These are phyloP conservation scores for Venustoraphidia nigricollis DNA, from an alignment of 2,888 invertebrate species.

Conservation along the genomic window DNA sequence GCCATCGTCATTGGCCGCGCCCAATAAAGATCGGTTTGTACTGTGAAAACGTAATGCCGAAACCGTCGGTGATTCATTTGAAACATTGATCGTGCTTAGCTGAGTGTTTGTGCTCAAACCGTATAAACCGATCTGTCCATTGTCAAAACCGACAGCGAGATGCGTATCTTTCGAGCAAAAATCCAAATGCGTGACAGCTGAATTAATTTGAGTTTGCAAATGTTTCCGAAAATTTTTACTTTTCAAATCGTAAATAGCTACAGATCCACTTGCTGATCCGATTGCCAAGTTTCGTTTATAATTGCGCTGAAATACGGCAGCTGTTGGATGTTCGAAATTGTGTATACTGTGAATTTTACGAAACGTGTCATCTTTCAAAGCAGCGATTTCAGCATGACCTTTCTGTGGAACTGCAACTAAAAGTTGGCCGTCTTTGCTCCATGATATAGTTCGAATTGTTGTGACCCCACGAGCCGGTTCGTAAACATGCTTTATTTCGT, in stretches of 20 bases:
- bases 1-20: constrained; percentile 35
- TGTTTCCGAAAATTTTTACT: constrained; percentile 1
- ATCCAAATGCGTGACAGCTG: constrained; percentile 29
- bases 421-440: constrained; percentile 27
- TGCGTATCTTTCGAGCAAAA: constrained; percentile 34
- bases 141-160: constrained; percentile 30
- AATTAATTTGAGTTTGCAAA: constrained; percentile 12
- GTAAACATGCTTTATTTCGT: constrained; percentile 27
- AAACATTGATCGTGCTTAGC: constrained; percentile 28
- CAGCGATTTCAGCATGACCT: constrained; percentile 23
- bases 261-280: not conserved
- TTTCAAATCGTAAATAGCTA: constrained; percentile 4
- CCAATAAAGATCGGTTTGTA: constrained; percentile 29
- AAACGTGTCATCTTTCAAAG: constrained; percentile 21
- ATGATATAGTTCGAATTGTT: constrained; percentile 19
- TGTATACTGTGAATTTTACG: constrained; percentile 22
- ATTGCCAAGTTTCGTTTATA: constrained; percentile 21
- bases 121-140: constrained; percentile 33
- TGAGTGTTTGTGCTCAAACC: constrained; percentile 35
- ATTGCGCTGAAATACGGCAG: constrained; percentile 23
- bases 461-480: constrained; percentile 19
- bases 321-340: constrained; percentile 22
- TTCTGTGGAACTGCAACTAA: constrained; percentile 22
- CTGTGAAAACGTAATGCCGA: constrained; percentile 35
- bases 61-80: constrained; percentile 20